A percentile compares a stretch with the other conserved stretches of the same genome.
Evolutionary conservation across 2,797 vertebrate species (phyloP).

Genomic region (Antennarius maculatus): DNA sequence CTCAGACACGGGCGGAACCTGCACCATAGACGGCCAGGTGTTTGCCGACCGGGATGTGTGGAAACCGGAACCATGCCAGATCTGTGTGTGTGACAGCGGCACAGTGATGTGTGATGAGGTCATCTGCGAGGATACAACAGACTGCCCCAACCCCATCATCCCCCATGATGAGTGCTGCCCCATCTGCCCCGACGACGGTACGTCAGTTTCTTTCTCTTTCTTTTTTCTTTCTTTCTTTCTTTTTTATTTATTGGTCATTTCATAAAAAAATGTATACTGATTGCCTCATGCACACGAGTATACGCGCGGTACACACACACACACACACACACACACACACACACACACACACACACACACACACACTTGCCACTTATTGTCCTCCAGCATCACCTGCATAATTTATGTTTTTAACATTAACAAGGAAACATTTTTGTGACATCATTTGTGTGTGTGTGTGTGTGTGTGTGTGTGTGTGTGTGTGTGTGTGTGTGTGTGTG

Average conservation of each 20-base stretch:
- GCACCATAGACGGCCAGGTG: slow-evolving; percentile 84
- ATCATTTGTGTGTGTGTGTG: neutral
- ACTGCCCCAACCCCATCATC: slow-evolving; percentile 87
- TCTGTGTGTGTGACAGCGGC: slow-evolving; percentile 95
- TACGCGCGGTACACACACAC: too few species aligned
- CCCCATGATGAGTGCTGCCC: slow-evolving; percentile 92
- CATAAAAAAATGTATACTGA: too few species aligned
- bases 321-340: neutral
- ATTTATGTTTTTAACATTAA: neutral
- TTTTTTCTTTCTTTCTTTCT: neutral
- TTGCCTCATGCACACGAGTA: too few species aligned
- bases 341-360: neutral
- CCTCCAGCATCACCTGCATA: neutral
- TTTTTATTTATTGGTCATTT: neutral
- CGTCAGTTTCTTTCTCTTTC: neutral
- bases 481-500: neutral
- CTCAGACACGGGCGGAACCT: slow-evolving; percentile 79
- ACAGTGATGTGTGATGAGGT: slow-evolving; percentile 90
- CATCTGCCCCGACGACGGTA: slow-evolving; percentile 85
- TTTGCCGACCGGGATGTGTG: slow-evolving; percentile 91
- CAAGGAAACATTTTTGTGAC: neutral
- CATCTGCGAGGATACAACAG: slow-evolving; percentile 83
- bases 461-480: neutral
- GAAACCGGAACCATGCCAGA: slow-evolving; percentile 90
- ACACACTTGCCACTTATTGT: neutral